Evolutionary conservation across 2,797 vertebrate genomes (phyloP), one percentile per base, ranked within the genome.

Genomic region (Pipistrellus pygmaeus): DNA sequence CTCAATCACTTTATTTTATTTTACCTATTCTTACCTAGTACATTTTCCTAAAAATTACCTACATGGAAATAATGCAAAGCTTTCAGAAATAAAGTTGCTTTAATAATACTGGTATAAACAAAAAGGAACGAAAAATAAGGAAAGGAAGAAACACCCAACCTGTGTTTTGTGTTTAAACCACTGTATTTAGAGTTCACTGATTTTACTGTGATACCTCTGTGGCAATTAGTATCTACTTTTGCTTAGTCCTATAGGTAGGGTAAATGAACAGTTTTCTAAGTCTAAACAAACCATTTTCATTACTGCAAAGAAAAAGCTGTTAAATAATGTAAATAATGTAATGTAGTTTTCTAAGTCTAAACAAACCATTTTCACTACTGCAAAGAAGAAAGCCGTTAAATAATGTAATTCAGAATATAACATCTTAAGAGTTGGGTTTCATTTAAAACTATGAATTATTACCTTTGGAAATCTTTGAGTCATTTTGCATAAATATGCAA

Each of bases 161-260:
- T 55, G 7, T 35, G 12, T 55, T n/a, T 55, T 87, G 8, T 88
- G 25, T 94, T 97, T 96, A 96, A 80, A 91, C 81, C 46, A 96
- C 48, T 38, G 20, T 20, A 80, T 96, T 97, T 94, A 97, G 69
- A 93, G 41, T 95, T 97, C 94, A 92, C 66, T 93, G 81, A 94
- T 94, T 97, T 97, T 95, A 97, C 81, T 96, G 48, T 96, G 48
- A 93, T 27, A 51, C 4, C 20, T 95, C 55, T 94, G 21, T 90
- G 73, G 68, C 89, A 96, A 96, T 97, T 96, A 95, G 95, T 25
- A 94, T 44, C 18, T n/a, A 41, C 38, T 84, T 94, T 81, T 94
- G 18, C 68, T 97, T 95, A 80, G 32, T 73, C 3, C 23, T 87
- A 46, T 23, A 73, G 51, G 64, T 46, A 30, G 80, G 90, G 46